Evolutionary conservation across 1,140 invertebrate genomes (phyloP), one percentile per base, ranked within the genome.

Genomic region (Drosophila ficusphila): DNA sequence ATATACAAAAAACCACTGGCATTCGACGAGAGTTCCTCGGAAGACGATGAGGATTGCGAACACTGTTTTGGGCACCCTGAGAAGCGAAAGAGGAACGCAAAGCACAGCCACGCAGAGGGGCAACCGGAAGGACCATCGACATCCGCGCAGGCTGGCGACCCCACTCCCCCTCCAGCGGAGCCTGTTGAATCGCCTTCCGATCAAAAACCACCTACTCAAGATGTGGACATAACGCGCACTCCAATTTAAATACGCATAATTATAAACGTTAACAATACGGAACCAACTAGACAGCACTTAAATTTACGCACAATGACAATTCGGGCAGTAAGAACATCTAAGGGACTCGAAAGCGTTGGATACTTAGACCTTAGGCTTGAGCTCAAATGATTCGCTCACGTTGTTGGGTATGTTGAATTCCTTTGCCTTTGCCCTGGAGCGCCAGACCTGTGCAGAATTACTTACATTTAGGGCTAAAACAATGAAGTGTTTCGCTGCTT

Each of bases 51-150:
- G 14, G 96, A 97, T 89, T 97, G 96, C 91, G 96, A 97, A 79
- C 94, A 97, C 88, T 97, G 96, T 91, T 95, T 95, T 91, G 96
- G 96, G 0, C 96, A 96, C 89, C 95, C 96, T 7, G 96, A 97
- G 78, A 92, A 92, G 52, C 94, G 95, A 53, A 95, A 94, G 67
- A 93, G 93, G 65, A 93, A 93, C 29, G 49, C 11, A 11, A 78
- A 31, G 23, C 44, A 58, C 19, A 57, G 52, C 29, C 29, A 72
- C n/a, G 42, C 54, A 0, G 14, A 53, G 4, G 2, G 18, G 3
- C 39, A 16, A 8, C 4, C 46, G 2, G 67, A 79, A 8, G 53
- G 44, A 12, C 76, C 81, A 2, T 81, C 70, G 0, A 78, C 82
- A 14, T 86, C 82, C 0, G 23, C 41, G 14, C 44, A 76, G 23